phyloP scores from a whole-genome alignment of 2,797 vertebrate genomes.

The Notamacropus eugenii region DNA sequence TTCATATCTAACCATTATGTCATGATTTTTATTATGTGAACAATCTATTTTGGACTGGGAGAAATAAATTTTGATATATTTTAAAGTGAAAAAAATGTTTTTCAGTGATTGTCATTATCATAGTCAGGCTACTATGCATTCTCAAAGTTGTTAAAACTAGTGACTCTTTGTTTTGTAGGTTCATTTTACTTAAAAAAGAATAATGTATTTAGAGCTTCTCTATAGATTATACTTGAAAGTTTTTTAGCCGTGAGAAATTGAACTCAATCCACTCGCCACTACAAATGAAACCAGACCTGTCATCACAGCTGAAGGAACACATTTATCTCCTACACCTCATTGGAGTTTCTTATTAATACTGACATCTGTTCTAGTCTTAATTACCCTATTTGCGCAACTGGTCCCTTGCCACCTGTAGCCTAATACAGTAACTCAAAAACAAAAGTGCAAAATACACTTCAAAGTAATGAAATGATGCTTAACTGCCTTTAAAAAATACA shows the following conservation, averaged over 20 bases:
- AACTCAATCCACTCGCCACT: constrained; percentile 64
- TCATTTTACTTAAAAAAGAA: not conserved
- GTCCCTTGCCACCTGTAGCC: constrained; percentile 80
- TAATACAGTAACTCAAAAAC: constrained; percentile 80
- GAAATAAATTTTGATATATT: not conserved
- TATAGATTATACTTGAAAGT: constrained; percentile 60
- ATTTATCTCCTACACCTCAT: constrained; percentile 84
- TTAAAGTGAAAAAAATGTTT: not conserved
- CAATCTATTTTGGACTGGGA: not conserved
- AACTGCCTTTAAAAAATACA: constrained; percentile 71
- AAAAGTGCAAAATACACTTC: constrained; percentile 77
- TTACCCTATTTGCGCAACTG: constrained; percentile 84
- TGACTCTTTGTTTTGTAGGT: constrained; percentile 22
- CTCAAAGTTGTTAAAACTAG: constrained; percentile 13
- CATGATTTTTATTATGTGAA: not conserved
- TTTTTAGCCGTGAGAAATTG: constrained; percentile 61
- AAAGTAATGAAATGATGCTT: constrained; percentile 72
- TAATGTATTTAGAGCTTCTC: not conserved
- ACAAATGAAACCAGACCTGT: constrained; percentile 64
- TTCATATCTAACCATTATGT: not conserved
- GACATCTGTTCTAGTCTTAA: constrained; percentile 86
- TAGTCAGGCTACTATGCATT: not conserved
- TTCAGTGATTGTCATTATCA: not conserved
- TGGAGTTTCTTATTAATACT: constrained; percentile 84
- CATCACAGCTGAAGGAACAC: constrained; percentile 67